Evolutionary conservation across 2,888 invertebrate genomes (phyloP), one percentile per base, ranked within the genome.

Genomic region (Bhutanitis thaidina): DNA sequence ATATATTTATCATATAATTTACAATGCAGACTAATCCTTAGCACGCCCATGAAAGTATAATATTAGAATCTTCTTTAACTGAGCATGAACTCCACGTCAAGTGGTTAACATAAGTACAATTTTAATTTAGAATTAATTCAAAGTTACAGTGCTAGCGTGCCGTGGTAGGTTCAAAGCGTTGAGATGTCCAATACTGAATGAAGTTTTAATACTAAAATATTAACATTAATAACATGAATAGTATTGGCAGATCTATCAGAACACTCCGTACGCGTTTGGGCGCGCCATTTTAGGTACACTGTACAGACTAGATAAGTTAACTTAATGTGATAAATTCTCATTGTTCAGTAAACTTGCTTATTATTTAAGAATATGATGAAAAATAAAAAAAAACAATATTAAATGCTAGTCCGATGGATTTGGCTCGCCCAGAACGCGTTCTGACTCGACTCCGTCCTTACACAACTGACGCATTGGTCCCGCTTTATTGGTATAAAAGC

Each of bases 401-500:
- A 43, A 14, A 30, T 10, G 36, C 36, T 43, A 47, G 47, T 52
- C 41, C 47, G 43, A 35, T 36, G 41, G 27, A 27, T 20, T 36
- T 16, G 41, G 41, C 41, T 14, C 45, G 43, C 40, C 50, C 45
- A 20, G 20, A 16, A 37, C 51, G 44, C 43, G 20, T 20, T 34
- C 49, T 15, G 30, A 30, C 32, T 37, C 20, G 43, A 41, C 41
- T 50, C 44, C 25, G 47, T 41, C 41, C 49, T 32, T 37, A 43
- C 52, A 53, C 54, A 48, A 56, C 53, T 51, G 58, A 54, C 58
- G 57, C 61, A 53, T 67, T 67, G 67, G 67, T 67, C 67, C 67
- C 67, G 62, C 60, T 54, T 57, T 61, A 51, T 56, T 68, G 58
- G 67, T 77, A 71, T 62, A 72, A 70, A 75, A 77, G 76, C 77